phyloP scores from a whole-genome alignment of 2,113 vertebrate species.

The Eurystomus gularis region DNA sequence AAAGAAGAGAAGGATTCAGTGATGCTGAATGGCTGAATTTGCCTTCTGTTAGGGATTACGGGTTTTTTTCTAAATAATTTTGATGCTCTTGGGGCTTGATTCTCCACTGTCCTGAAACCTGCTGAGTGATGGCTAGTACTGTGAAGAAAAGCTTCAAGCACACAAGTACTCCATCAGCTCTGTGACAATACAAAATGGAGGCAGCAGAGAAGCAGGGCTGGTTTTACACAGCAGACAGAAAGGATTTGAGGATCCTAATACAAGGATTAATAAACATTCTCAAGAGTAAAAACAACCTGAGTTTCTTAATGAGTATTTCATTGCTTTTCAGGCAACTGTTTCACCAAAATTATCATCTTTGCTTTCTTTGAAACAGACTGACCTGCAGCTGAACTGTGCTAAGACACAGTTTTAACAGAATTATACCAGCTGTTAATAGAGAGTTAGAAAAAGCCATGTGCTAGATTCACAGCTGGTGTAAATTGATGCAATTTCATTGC shows the following conservation, averaged over 20 bases:
- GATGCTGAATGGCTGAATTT: neutral
- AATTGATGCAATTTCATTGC: neutral
- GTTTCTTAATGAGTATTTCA: neutral
- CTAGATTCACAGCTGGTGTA: neutral
- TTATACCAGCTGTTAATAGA: constrained; percentile 1
- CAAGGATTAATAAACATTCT: neutral
- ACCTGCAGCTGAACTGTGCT: constrained; percentile 33
- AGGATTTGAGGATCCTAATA: neutral
- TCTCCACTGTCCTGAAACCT: neutral
- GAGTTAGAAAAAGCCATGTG: neutral
- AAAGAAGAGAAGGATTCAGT: neutral
- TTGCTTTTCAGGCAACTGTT: neutral
- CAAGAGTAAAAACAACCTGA: neutral
- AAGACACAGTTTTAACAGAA: constrained; percentile 7
- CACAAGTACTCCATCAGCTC: neutral
- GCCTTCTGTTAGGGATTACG: neutral
- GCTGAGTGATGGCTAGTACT: neutral
- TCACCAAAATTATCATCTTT: neutral
- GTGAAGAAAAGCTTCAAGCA: neutral
- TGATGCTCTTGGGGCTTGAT: neutral
- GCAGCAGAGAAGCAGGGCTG: neutral
- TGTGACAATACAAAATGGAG: neutral
- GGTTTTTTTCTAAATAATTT: neutral
- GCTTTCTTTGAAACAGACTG: constrained; percentile 24
- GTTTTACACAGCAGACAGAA: neutral